These are phyloP conservation scores for Nymphalis c-album DNA, from an alignment of 2,888 invertebrate species.

Conservation along the genomic window DNA sequence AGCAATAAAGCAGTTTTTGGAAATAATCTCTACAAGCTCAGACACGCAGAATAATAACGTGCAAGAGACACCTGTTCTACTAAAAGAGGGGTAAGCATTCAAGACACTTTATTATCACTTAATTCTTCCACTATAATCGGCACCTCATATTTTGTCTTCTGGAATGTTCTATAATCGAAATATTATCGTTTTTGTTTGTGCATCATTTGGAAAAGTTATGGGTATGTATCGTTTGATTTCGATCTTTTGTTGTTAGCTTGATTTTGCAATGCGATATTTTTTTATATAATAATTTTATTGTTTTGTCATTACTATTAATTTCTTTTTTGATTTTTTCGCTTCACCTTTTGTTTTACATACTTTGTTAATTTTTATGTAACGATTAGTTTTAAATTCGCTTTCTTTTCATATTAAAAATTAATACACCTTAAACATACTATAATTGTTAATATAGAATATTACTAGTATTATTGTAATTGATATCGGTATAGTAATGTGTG, in stretches of 20 bases:
- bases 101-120: background rate
- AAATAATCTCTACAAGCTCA: constrained; percentile 92
- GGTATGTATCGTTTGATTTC: constrained; percentile 59
- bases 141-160: constrained; percentile 31
- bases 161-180: constrained; percentile 34
- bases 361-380: constrained; percentile 5
- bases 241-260: constrained; percentile 18
- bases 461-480: no score
- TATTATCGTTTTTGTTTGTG: constrained; percentile 49
- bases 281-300: constrained; percentile 11
- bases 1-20: constrained; percentile 91
- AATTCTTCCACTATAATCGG: constrained; percentile 6
- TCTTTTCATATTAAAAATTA: background rate
- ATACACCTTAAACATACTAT: background rate
- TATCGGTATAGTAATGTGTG: background rate
- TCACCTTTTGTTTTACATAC: background rate
- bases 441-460: no score
- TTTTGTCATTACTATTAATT: constrained; percentile 10
- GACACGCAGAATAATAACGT: constrained; percentile 82
- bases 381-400: background rate
- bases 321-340: background rate
- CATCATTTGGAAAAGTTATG: constrained; percentile 66
- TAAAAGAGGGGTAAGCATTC: constrained; percentile 93
- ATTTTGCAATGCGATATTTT: constrained; percentile 14
- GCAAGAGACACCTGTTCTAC: constrained; percentile 87